Evolutionary conservation across 2,113 vertebrate species (phyloP), one percentile per base, ranked within the genome.

Genomic region (Macquaria australasica): DNA sequence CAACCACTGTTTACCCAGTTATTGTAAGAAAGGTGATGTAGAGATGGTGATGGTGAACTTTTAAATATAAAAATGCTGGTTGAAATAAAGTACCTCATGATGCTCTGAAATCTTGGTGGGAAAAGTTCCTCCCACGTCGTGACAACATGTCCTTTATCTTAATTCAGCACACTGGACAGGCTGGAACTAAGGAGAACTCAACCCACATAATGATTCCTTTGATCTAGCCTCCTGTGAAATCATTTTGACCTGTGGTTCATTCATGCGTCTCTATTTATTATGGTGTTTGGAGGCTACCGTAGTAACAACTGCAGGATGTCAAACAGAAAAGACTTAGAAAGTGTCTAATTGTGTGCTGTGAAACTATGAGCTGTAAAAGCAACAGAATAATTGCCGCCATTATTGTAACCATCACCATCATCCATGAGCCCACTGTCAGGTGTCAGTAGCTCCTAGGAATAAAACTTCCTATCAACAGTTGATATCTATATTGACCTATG

Each of bases 401-500:
- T 79, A 67, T 55, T 76, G 68, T 41, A 63, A 71, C 58, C 70
- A 59, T 56, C 3, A 39, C 68, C 60, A n/a, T 78, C 66, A 76
- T 62, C 63, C 34, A 50, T 10, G 41, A 74, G 37, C 70, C 83
- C 69, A 60, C 69, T 71, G 75, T 82, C 74, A 83, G 72, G 62
- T 84, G 75, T 82, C 79, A n/a, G 66, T 53, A 55, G 63, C 63
- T 71, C 48, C 51, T 3, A 37, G 68, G 69, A 77, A 66, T 85
- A 63, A 68, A 60, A 83, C 59, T 66, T 77, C 58, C 74, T 84
- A 87, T 89, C 87, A 81, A 70, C 62, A 67, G 55, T n/a, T 73
- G 75, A 76, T 85, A 73, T 77, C 77, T 82, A 2, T 6, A 28
- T 70, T 83, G 83, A 82, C 82, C 85, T 80, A 51, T 3, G n/a